Evolutionary conservation across 2,888 invertebrate species (phyloP).

Genomic region (Tridacna crocea): DNA sequence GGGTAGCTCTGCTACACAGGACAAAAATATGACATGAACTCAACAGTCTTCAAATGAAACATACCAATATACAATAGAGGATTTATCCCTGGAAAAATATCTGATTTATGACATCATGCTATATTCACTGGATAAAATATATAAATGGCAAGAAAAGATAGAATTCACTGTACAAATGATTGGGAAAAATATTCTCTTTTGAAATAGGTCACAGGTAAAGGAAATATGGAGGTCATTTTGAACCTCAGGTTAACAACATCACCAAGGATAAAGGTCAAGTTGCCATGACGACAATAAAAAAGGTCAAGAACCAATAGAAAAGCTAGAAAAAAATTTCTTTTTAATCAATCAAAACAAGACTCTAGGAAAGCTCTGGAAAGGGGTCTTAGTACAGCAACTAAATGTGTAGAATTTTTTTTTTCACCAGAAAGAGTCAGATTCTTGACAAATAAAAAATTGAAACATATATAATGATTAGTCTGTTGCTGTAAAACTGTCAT

Average conservation of each 20-base stretch:
- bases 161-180: conserved; percentile 45
- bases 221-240: conserved; percentile 32
- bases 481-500: conserved; percentile 4
- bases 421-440: background rate
- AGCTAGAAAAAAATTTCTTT: background rate
- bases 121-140: conserved; percentile 45
- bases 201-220: conserved; percentile 14
- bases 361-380: conserved; percentile 30
- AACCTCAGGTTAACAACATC: conserved; percentile 61
- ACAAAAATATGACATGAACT: too few species aligned
- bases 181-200: conserved; percentile 34
- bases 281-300: conserved; percentile 54
- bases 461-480: conserved; percentile 17
- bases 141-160: conserved; percentile 35
- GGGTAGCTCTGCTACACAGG: too few species aligned
- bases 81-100: conserved; percentile 1
- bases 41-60: too few species aligned
- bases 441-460: background rate
- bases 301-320: conserved; percentile 36
- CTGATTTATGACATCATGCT: conserved; percentile 33
- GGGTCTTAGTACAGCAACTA: conserved; percentile 17
- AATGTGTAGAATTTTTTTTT: background rate
- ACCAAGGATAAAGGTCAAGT: conserved; percentile 61
- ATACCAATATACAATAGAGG: background rate
- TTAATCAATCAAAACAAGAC: background rate